phyloP scores from a whole-genome alignment of 2,113 vertebrate species.

The Zosterops pallidus region DNA sequence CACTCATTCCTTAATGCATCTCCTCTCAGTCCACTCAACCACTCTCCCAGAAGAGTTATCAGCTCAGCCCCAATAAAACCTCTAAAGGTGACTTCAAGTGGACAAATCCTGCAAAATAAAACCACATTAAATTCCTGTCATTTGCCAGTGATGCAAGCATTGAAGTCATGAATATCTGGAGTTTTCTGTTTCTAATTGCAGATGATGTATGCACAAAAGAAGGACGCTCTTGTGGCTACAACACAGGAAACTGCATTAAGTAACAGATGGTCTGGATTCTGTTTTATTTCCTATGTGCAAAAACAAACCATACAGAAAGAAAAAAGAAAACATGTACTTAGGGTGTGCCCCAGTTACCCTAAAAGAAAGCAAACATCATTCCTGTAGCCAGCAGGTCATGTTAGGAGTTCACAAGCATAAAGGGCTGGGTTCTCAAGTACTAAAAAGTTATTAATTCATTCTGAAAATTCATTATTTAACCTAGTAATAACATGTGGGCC shows the following conservation, averaged over 20 bases:
- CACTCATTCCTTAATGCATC: not conserved
- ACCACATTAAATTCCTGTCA: not conserved
- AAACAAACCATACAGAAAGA: not conserved
- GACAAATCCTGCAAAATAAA: not conserved
- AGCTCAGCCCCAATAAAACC: not conserved
- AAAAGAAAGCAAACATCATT: not conserved
- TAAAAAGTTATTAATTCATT: not conserved
- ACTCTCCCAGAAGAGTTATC: not conserved
- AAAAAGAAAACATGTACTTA: not conserved
- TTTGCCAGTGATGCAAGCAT: not conserved
- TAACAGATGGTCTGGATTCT: conserved; percentile 18
- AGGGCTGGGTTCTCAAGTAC: not conserved
- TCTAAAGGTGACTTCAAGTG: not conserved
- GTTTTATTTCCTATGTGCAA: not conserved
- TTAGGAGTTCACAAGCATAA: not conserved
- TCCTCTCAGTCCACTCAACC: not conserved
- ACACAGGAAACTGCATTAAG: conserved; percentile 9
- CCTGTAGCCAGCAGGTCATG: not conserved
- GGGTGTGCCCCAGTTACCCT: not conserved
- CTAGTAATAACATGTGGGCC: not conserved
- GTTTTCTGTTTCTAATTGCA: not conserved
- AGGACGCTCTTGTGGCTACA: not conserved
- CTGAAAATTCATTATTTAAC: not conserved
- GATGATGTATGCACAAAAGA: not conserved
- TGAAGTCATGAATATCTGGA: not conserved